Evolutionary conservation across 2,888 invertebrate genomes (phyloP).

Genomic region (Bugulina stolonifera): DNA sequence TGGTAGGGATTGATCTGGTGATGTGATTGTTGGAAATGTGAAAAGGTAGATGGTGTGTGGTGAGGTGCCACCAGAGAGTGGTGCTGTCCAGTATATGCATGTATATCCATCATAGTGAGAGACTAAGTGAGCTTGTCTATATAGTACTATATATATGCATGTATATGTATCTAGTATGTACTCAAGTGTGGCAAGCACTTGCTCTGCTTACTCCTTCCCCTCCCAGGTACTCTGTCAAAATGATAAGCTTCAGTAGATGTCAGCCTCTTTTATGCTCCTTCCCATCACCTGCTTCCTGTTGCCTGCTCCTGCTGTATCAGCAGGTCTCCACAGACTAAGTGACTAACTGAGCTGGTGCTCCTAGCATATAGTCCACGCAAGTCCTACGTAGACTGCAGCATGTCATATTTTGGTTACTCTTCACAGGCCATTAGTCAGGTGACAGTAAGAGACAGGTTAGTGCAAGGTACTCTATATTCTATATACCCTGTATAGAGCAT

Average conservation of each 20-base stretch:
- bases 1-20: constrained; percentile 22
- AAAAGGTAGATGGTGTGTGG: neutral
- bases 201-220: no score
- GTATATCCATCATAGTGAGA: constrained; percentile 25
- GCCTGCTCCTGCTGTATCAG: neutral
- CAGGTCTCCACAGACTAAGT: no score
- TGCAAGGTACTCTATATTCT: no score
- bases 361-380: no score
- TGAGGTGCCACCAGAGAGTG: neutral
- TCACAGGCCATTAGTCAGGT: constrained; percentile 20
- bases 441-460: neutral
- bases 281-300: neutral
- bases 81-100: neutral
- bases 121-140: no score
- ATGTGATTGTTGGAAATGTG: constrained; percentile 14
- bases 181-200: no score
- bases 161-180: no score
- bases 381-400: neutral
- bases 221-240: neutral
- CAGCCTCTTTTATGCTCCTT: neutral
- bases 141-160: no score
- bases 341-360: no score
- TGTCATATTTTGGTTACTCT: neutral
- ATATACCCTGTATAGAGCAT: no score
- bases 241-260: neutral